Evolutionary conservation across 2,797 vertebrate genomes (phyloP).

Genomic region (Diglossa cyanea): DNA sequence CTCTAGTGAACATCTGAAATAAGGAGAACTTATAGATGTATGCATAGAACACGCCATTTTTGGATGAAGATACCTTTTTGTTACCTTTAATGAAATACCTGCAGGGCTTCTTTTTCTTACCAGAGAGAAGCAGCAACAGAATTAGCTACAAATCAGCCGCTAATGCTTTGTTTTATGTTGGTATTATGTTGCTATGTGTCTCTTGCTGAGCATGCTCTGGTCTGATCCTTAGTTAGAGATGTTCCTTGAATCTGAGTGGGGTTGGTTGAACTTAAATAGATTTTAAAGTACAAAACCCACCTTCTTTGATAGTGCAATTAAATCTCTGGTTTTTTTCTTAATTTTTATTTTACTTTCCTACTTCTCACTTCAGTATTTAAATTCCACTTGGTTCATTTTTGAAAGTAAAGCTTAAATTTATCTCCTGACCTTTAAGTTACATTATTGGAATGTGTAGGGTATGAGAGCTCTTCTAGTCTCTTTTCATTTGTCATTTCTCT

Average conservation of each 20-base stretch:
- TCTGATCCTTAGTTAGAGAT: background rate
- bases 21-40: background rate
- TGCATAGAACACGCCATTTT: background rate
- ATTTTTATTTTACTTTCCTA: background rate
- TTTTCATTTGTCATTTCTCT: background rate
- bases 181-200: background rate
- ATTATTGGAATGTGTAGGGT: background rate
- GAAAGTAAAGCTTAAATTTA: background rate
- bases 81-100: background rate
- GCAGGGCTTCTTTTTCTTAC: background rate
- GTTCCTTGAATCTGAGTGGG: background rate
- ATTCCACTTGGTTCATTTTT: background rate
- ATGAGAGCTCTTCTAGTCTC: background rate
- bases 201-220: background rate
- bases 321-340: background rate
- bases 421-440: background rate
- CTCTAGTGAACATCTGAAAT: background rate
- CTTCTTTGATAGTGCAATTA: background rate
- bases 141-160: background rate
- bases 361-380: background rate
- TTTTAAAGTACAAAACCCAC: background rate
- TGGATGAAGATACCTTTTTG: background rate
- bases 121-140: background rate
- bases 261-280: background rate
- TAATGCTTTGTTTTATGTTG: background rate